These are phyloP conservation scores for Sclerodermus sp. DNA, from an alignment of 2,888 invertebrate species.

Conservation along the genomic window DNA sequence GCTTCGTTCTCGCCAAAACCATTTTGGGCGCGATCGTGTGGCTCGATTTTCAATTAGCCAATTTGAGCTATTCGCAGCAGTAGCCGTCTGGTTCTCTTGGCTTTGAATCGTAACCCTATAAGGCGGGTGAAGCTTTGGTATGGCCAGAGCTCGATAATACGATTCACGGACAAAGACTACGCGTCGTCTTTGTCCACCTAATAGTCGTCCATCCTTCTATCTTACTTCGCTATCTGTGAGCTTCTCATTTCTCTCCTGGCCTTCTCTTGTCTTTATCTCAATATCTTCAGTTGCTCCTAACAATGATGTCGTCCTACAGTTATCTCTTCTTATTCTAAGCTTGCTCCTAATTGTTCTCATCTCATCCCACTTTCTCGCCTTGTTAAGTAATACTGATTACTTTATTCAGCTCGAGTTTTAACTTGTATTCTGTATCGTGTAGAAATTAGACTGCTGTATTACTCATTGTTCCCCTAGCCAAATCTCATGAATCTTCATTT, in stretches of 20 bases:
- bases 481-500: too few relatives aligned
- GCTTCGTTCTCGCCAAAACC: not conserved
- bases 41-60: conserved; percentile 28
- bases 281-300: not conserved
- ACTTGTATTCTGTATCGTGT: too few relatives aligned
- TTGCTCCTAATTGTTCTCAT: too few relatives aligned
- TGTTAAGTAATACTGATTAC: too few relatives aligned
- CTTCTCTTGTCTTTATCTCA: not conserved
- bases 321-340: too few relatives aligned
- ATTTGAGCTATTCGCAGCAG: conserved; percentile 20
- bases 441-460: too few relatives aligned
- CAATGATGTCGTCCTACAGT: too few relatives aligned
- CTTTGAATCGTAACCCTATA: conserved; percentile 21
- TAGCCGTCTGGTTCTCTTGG: conserved; percentile 6
- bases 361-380: too few relatives aligned
- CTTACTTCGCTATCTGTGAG: conserved; percentile 17
- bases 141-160: conserved; percentile 24
- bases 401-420: too few relatives aligned
- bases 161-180: conserved; percentile 32
- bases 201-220: conserved; percentile 20
- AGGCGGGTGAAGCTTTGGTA: conserved; percentile 7
- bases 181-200: conserved; percentile 29
- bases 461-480: too few relatives aligned
- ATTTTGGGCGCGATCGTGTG: conserved; percentile 3
- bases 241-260: not conserved